These are phyloP conservation scores for Ploceus nigricollis DNA, from an alignment of 2,113 vertebrate species.

Conservation along the genomic window DNA sequence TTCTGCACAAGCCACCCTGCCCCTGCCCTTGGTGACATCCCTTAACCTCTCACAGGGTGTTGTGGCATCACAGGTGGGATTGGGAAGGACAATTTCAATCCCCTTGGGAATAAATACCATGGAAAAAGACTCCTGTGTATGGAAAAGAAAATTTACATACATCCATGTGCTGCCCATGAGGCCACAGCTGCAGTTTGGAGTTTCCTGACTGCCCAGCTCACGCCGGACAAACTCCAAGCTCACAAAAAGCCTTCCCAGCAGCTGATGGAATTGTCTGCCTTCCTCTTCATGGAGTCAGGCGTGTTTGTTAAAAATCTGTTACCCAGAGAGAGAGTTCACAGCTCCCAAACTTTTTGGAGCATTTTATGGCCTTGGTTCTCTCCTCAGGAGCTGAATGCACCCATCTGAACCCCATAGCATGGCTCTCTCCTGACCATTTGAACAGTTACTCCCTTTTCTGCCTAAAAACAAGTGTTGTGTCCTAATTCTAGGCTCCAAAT, in stretches of 20 bases:
- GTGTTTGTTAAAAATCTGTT: not conserved
- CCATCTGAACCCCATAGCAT: accelerated
- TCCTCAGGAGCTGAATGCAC: not conserved
- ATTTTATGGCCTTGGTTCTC: not conserved
- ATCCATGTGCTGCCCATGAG: no score
- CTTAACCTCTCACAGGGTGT: accelerated
- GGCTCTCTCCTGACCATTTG: not conserved
- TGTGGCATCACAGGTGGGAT: not conserved
- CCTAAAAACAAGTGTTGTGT: not conserved
- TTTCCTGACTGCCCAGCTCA: not conserved
- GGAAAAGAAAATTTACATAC: not conserved
- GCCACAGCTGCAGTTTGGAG: not conserved
- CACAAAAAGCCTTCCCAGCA: not conserved
- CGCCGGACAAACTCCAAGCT: accelerated
- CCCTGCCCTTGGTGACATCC: not conserved
- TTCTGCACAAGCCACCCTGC: not conserved
- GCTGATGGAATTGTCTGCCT: not conserved
- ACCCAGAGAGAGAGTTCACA: accelerated
- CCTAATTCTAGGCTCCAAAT: not conserved
- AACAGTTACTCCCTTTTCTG: not conserved
- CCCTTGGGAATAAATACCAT: not conserved
- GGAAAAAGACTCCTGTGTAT: not conserved
- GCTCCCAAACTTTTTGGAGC: not conserved
- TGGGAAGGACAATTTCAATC: not conserved
- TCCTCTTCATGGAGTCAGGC: not conserved